Evolutionary conservation across 1,140 invertebrate species (phyloP), one percentile per base, ranked within the genome.

Genomic region (Adelges cooleyi): DNA sequence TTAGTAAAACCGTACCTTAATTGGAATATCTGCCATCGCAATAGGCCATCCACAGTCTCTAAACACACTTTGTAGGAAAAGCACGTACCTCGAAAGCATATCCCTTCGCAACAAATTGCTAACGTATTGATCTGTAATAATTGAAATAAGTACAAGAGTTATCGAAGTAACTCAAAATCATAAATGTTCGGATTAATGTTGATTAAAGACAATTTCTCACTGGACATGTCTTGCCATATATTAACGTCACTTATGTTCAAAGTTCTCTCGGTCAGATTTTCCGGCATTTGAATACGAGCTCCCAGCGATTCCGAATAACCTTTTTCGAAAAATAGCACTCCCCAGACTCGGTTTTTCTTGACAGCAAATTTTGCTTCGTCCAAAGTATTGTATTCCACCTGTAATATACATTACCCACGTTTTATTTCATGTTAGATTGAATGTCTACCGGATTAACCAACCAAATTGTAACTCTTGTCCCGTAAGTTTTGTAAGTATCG

Each of bases 191-290:
- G n/a, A n/a, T n/a, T n/a, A n/a, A n/a, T n/a, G n/a, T n/a, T 48
- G n/a, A 48, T 48, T 48, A 48, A 17, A 48, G 5, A 48, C 8
- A 29, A 13, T 40, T 29, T 29, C 66, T 68, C 67, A 72, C 71
- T 92, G 44, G 92, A 93, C 80, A 84, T 85, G 70, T 90, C 86
- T 29, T 90, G 71, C 73, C 80, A 84, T 4, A 89, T 75, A 67
- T 78, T 74, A 9, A 90, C 80, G 66, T 82, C 78, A 44, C 85
- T 80, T 11, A 76, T 74, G 1, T 78, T 68, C 33, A 87, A 73
- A 1, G 79, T 78, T 9, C 77, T 75, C 6, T 80, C 76, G 4
- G 73, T 69, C 0, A 74, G 72, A 65, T 73, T 72, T 1, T 75
- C 72, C 2, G 82, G 80, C 36, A 82, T 75, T 13, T 82, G 76